Evolutionary conservation across 2,888 invertebrate genomes (phyloP), one percentile per base, ranked within the genome.

Genomic region (Parnassius smintheus): DNA sequence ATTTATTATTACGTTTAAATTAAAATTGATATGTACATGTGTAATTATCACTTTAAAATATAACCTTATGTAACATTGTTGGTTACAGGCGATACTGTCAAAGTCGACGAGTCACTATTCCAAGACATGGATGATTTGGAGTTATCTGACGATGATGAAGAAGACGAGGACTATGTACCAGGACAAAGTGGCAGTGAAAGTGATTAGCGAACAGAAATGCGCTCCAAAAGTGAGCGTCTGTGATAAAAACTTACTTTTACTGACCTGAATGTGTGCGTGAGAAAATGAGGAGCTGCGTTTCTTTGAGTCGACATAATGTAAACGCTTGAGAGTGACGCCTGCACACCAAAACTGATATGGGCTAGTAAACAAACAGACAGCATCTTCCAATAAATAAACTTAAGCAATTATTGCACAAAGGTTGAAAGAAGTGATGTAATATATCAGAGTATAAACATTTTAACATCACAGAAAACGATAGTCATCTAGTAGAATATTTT

Each of bases 31-130:
- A 25, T 35, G 1, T 35, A 35, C 7, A 7, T 35, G 35, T 35
- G 35, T 35, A 35, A 35, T 35, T 35, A 35, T 35, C 35, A 7
- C 3, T 35, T 7, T 7, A 35, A 35, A 35, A 35, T 35, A 3
- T 25, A 4, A 35, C 35, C 4, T 35, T 35, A 44, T 0, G 10
- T 44, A 11, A 44, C 44, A 8, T 44, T 44, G 9, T 35, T 56
- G 11, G 25, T 89, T 87, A 35, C 75, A 94, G 95, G 94, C 67
- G 96, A 96, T 85, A 93, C 94, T 70, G 96, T 98, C 48, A 97
- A 98, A 89, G 98, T 98, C 52, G 98, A 98, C 85, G 98, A 98
- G 85, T 96, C 97, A 22, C 86, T 98, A 18, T 98, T 98, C 82
- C 97, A 98, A 94, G 96, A 97, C 81, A 83, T 97, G 73, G 97